Percentiles rank a stretch among this genome's conserved stretches.
phyloP scores from a whole-genome alignment of 1,140 invertebrate species.

The Drosophila cardini region DNA sequence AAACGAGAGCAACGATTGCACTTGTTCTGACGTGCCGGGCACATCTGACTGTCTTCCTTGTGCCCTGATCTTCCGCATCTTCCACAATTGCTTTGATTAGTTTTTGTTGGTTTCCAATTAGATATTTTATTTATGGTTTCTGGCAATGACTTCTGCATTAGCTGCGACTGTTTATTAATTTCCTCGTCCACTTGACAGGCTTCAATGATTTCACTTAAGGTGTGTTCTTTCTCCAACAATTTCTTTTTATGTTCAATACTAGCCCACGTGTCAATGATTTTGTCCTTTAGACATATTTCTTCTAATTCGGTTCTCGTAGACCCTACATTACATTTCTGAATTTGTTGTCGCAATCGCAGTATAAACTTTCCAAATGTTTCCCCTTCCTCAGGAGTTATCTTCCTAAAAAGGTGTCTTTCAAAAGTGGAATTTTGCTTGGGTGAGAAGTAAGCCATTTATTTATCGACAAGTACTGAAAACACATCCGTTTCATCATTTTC shows the following conservation, averaged over 20 bases:
- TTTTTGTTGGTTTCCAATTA: slow-evolving; percentile 8
- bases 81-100: slow-evolving; percentile 21
- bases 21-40: background rate
- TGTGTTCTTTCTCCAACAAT: slow-evolving; percentile 32
- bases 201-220: slow-evolving; percentile 35
- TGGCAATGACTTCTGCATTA: slow-evolving; percentile 5
- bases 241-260: slow-evolving; percentile 29
- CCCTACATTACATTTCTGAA: slow-evolving; percentile 33
- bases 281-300: no score
- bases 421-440: slow-evolving; percentile 39
- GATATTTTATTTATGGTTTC: slow-evolving; percentile 34
- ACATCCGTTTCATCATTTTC: slow-evolving; percentile 16
- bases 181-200: slow-evolving; percentile 30
- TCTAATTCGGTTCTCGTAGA: slow-evolving; percentile 33
- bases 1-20: slow-evolving; percentile 19
- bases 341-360: slow-evolving; percentile 24
- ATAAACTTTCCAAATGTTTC: slow-evolving; percentile 31
- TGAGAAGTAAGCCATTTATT: slow-evolving; percentile 31
- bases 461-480: slow-evolving; percentile 29
- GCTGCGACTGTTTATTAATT: slow-evolving; percentile 38
- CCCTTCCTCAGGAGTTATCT: slow-evolving; percentile 29
- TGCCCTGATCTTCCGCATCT: slow-evolving; percentile 34
- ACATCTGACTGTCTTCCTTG: slow-evolving; percentile 17
- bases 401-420: slow-evolving; percentile 39
- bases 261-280: slow-evolving; percentile 30